A percentile compares a stretch with the other conserved stretches of the same genome.
Evolutionary conservation across 2,113 vertebrate species (phyloP).

Genomic region (Embiotoca jacksoni): DNA sequence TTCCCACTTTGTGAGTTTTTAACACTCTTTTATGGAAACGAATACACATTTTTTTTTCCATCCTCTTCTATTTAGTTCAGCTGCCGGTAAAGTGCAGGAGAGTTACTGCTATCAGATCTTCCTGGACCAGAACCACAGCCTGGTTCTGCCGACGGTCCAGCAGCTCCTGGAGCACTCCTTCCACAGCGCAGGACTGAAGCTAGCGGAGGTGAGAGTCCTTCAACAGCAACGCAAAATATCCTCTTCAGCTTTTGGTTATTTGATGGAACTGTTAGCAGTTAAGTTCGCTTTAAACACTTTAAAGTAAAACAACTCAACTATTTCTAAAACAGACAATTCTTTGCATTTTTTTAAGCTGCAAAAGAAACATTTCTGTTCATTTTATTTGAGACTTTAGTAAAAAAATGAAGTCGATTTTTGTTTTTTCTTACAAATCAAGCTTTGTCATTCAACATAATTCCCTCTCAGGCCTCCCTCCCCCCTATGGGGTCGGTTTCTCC

Average conservation of each 20-base stretch:
- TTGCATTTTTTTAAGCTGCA: too few species aligned
- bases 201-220: constrained; percentile 85
- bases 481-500: constrained; percentile 17
- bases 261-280: not conserved
- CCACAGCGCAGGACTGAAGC: constrained; percentile 84
- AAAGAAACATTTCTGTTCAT: too few species aligned
- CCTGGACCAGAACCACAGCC: constrained; percentile 89
- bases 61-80: constrained; percentile 61
- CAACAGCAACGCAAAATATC: not conserved
- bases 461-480: too few species aligned
- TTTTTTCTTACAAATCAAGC: too few species aligned
- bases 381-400: too few species aligned
- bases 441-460: not conserved
- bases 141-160: constrained; percentile 90
- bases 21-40: not conserved
- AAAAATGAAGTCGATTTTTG: too few species aligned
- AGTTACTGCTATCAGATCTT: constrained; percentile 93
- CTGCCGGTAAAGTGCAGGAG: constrained; percentile 85
- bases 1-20: not conserved
- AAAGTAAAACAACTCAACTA: too few species aligned
- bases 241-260: not conserved
- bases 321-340: too few species aligned
- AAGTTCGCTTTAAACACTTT: too few species aligned
- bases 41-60: not conserved
- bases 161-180: constrained; percentile 93